Conservation (phyloP, 2,797 vertebrate species). For the Liparis tanakae region DNA sequence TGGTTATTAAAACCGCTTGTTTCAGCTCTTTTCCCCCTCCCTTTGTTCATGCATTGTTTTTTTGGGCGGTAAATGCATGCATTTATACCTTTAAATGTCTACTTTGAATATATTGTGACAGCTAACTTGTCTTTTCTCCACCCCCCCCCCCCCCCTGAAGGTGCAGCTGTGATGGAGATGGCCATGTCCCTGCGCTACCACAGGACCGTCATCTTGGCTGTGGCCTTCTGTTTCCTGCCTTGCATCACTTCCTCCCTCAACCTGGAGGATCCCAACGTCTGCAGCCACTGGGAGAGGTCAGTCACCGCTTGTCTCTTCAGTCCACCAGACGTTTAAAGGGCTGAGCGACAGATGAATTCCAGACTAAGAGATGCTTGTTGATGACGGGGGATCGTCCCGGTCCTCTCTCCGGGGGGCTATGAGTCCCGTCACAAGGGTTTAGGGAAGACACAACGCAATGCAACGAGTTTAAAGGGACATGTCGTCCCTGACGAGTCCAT, state of each 20-base stretch:
- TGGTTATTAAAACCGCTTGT: too few species aligned
- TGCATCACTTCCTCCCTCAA: conserved; percentile 85
- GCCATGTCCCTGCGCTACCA: conserved; percentile 63
- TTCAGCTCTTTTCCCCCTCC: too few species aligned
- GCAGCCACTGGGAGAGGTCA: conserved; percentile 99
- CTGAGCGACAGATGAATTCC: too few species aligned
- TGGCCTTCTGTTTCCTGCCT: conserved; percentile 82
- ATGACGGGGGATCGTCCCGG: too few species aligned
- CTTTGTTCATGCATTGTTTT: too few species aligned
- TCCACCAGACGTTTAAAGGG: too few species aligned
- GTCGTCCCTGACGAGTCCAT: too few species aligned
- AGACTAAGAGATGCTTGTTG: too few species aligned
- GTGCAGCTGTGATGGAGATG: conserved; percentile 83
- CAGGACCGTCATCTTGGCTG: conserved; percentile 74
- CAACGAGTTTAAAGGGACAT: too few species aligned
- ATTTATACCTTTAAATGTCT: background rate
- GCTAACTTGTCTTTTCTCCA: background rate
- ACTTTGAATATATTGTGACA: background rate
- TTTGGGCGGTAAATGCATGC: background rate
- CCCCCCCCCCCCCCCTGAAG: conserved; percentile 61
- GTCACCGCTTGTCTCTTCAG: background rate
- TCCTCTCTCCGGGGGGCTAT: too few species aligned
- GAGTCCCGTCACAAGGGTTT: too few species aligned
- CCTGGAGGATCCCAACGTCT: conserved; percentile 96
- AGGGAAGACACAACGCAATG: too few species aligned